phyloP scores from a whole-genome alignment of 2,888 invertebrate genomes.

The Nephrocerus scutellatus region DNA sequence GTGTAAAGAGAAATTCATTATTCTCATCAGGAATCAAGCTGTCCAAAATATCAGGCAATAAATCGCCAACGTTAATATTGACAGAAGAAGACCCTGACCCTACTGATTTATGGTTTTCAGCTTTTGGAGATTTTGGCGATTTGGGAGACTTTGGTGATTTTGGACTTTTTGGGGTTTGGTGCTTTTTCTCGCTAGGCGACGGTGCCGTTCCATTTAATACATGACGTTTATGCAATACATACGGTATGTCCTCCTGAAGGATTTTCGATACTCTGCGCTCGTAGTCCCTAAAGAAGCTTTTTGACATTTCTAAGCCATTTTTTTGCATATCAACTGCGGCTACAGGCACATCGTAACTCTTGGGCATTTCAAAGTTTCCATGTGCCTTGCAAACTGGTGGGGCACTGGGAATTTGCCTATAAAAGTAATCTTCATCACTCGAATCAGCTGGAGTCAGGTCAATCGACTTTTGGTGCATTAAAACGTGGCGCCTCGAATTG shows the following conservation, averaged over 20 bases:
- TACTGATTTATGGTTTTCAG: constrained; percentile 48
- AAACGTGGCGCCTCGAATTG: constrained; percentile 65
- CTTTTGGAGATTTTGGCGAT: constrained; percentile 56
- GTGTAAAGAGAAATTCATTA: constrained; percentile 62
- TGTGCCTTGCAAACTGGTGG: constrained; percentile 65
- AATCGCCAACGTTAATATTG: constrained; percentile 31
- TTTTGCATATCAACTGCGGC: constrained; percentile 53
- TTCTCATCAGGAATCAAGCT: constrained; percentile 48
- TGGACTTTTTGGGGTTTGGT: constrained; percentile 56
- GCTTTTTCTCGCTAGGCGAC: constrained; percentile 49
- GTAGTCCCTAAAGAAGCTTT: constrained; percentile 64
- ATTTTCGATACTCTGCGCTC: constrained; percentile 51
- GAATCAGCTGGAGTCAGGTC: constrained; percentile 79
- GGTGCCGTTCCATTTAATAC: constrained; percentile 78
- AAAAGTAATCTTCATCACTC: constrained; percentile 74
- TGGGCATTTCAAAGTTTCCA: constrained; percentile 62
- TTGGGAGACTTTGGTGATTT: constrained; percentile 60
- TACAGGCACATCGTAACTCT: constrained; percentile 46
- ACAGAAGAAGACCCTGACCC: constrained; percentile 28
- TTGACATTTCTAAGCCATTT: constrained; percentile 64
- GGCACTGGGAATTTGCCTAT: constrained; percentile 67
- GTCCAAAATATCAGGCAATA: constrained; percentile 53
- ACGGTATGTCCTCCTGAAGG: constrained; percentile 68
- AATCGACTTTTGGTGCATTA: constrained; percentile 81
- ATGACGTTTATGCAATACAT: constrained; percentile 76